phyloP scores from a whole-genome alignment of 2,797 vertebrate genomes.

The Hippopotamyrus pictus region DNA sequence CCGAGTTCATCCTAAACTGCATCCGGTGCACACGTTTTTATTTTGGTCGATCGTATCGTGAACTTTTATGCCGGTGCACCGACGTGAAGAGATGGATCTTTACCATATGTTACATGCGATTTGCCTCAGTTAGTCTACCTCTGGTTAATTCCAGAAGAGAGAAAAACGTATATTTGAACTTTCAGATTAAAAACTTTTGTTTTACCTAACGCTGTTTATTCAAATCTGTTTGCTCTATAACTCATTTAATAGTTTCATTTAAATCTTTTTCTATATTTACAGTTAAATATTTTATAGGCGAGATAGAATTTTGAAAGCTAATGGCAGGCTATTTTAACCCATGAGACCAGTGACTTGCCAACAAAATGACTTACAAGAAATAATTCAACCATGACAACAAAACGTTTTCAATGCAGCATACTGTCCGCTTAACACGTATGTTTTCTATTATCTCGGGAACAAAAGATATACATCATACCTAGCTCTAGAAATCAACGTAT shows the following conservation, averaged over 20 bases:
- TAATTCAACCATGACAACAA: not conserved
- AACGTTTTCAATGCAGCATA: not conserved
- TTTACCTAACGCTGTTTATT: not conserved
- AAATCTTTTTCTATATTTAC: not conserved
- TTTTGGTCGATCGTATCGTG: not conserved
- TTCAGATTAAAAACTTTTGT: not conserved
- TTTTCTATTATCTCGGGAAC: not conserved
- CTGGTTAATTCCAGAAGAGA: not conserved
- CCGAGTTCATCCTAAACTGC: not conserved
- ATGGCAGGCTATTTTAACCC: not conserved
- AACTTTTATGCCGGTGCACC: not conserved
- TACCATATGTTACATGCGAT: not conserved
- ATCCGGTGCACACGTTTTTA: not conserved
- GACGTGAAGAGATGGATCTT: not conserved
- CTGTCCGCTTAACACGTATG: not conserved
- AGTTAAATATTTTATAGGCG: not conserved
- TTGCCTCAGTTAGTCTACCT: not conserved
- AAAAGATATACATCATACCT: not conserved
- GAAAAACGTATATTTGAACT: not conserved
- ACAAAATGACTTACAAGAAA: not conserved
- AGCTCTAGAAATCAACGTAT: not conserved
- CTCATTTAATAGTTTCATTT: not conserved
- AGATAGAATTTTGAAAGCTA: not conserved
- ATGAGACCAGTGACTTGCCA: not conserved
- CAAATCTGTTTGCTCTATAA: not conserved